These are phyloP conservation scores for Scolopax rusticola DNA, from an alignment of 2,797 vertebrate genomes.

Conservation along the genomic window DNA sequence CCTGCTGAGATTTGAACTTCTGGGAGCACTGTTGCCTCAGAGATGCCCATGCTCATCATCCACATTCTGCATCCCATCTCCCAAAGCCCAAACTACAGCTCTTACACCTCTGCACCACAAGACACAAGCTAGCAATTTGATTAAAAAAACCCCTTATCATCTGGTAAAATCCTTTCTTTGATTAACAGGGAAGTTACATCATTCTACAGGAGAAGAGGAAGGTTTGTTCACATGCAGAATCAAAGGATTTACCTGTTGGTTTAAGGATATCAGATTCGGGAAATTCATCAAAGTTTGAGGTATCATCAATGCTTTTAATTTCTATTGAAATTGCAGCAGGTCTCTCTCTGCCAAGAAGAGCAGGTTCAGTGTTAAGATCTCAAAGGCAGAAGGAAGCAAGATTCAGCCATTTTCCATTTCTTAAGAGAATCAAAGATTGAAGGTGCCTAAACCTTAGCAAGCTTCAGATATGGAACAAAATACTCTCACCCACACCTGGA, in stretches of 20 bases:
- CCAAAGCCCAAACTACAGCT: neutral
- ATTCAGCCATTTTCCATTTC: neutral
- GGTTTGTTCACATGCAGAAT: neutral
- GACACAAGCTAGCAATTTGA: neutral
- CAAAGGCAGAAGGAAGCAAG: neutral
- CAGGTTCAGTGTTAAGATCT: neutral
- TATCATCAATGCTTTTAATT: constrained; percentile 99
- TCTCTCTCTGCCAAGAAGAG: constrained; percentile 87
- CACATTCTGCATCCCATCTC: neutral
- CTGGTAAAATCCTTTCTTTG: neutral
- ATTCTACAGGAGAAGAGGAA: neutral
- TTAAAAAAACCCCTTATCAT: neutral
- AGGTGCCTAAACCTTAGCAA: neutral
- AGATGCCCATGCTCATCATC: neutral
- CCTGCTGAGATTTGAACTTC: neutral
- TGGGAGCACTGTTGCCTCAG: neutral
- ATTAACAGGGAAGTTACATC: neutral
- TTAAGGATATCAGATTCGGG: constrained; percentile 98
- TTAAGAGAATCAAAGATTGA: neutral
- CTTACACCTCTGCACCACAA: neutral
- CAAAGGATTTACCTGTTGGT: constrained; percentile 85
- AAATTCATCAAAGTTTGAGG: constrained; percentile 98
- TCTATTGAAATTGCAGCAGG: constrained; percentile 96
- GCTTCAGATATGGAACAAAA: neutral
- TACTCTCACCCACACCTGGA: neutral